Conservation (phyloP, 2,888 invertebrate genomes). For the Drosophila subquinaria region DNA sequence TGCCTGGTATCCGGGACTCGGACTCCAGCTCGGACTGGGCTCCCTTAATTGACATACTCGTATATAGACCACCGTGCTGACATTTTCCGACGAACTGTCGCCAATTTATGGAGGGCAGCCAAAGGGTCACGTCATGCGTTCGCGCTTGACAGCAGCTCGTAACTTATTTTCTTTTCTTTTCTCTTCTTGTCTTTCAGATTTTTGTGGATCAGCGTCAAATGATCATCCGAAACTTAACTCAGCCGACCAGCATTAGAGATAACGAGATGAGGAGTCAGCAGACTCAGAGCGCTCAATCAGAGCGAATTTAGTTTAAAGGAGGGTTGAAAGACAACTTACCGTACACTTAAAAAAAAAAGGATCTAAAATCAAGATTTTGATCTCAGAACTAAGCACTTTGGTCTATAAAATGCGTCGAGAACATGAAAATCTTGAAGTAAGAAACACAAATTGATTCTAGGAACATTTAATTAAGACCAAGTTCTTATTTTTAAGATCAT, state of each 20-base stretch:
- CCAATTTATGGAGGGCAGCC: conserved; percentile 71
- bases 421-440: too few species aligned
- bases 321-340: neutral
- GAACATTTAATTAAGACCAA: too few species aligned
- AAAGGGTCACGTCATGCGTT: conserved; percentile 70
- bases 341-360: too few species aligned
- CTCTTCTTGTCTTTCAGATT: neutral
- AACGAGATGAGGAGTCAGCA: neutral
- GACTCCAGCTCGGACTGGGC: neutral
- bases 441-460: too few species aligned
- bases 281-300: conserved; percentile 19
- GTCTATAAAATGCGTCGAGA: too few species aligned
- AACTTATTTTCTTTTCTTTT: conserved; percentile 33
- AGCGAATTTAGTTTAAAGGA: too few species aligned
- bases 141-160: conserved; percentile 75
- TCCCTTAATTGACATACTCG: conserved; percentile 75
- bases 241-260: conserved; percentile 13
- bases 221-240: conserved; percentile 3
- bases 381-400: too few species aligned
- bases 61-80: conserved; percentile 73
- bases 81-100: conserved; percentile 69
- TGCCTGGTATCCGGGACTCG: conserved; percentile 10
- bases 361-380: too few species aligned
- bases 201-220: conserved; percentile 4
- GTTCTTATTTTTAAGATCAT: too few species aligned